A percentile compares a stretch with the other conserved stretches of the same genome.
phyloP scores from a whole-genome alignment of 2,113 vertebrate species.

The Helogale parvula region DNA sequence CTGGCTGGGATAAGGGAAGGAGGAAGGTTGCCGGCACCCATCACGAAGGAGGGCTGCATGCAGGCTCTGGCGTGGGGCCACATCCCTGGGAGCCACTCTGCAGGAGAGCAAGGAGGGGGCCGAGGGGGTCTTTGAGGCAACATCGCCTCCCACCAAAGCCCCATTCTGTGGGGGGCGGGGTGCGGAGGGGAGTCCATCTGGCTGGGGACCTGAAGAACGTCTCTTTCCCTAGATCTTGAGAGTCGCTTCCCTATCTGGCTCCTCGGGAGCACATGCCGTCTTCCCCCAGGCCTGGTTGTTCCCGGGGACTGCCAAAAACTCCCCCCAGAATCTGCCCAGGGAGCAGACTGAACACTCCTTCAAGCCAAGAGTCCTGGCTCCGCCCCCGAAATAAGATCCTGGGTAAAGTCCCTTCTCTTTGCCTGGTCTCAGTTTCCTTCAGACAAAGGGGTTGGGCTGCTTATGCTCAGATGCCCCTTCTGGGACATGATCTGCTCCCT shows the following conservation, averaged over 20 bases:
- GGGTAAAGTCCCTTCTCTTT: not conserved
- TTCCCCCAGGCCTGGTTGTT: not conserved
- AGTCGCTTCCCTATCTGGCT: not conserved
- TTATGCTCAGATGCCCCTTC: not conserved
- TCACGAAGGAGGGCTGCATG: not conserved
- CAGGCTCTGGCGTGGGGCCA: not conserved
- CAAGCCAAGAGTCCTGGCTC: not conserved
- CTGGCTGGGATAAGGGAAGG: slow-evolving; percentile 60
- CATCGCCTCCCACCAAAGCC: not conserved
- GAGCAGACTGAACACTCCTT: not conserved
- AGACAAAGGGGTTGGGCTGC: not conserved
- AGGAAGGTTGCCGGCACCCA: slow-evolving; percentile 26
- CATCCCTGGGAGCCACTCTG: too few relatives aligned
- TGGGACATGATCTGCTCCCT: not conserved
- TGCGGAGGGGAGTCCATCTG: not conserved
- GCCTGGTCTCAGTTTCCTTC: not conserved
- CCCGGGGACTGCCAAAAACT: not conserved
- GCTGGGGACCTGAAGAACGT: not conserved
- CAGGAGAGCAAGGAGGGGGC: not conserved
- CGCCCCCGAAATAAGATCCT: not conserved
- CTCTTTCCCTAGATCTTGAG: not conserved
- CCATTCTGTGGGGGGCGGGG: not conserved
- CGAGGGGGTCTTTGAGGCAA: not conserved
- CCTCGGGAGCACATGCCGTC: not conserved
- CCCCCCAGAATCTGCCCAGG: not conserved